phyloP scores from a whole-genome alignment of 2,797 vertebrate species.

The Lepus townsendii region DNA sequence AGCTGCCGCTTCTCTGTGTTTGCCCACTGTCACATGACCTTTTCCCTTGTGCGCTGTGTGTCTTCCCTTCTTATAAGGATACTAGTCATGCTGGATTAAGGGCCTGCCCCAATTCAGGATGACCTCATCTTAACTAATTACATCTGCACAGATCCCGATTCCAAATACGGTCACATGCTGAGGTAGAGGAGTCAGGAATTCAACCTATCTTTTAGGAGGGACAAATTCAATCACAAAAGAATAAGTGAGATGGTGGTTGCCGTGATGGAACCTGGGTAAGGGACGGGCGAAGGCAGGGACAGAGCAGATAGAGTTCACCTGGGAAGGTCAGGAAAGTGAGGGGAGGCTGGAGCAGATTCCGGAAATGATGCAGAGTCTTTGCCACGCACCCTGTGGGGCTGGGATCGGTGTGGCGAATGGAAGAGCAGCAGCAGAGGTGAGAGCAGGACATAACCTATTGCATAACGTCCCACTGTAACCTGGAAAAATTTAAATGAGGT shows the following conservation, averaged over 20 bases:
- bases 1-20: not conserved
- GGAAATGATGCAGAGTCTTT: not conserved
- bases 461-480: not conserved
- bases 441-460: not conserved
- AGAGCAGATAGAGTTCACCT: not conserved
- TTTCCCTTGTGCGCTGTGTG: not conserved
- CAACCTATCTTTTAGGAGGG: not conserved
- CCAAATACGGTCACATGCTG: slow-evolving; percentile 54
- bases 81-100: not conserved
- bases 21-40: not conserved
- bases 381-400: not conserved
- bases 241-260: not conserved
- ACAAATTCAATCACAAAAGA: not conserved
- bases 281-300: not conserved
- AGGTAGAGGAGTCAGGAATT: slow-evolving; percentile 14
- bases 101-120: not conserved
- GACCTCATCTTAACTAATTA: slow-evolving; percentile 56
- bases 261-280: not conserved
- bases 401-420: not conserved
- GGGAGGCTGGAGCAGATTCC: not conserved
- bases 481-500: slow-evolving; percentile 14
- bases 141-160: slow-evolving; percentile 24
- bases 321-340: not conserved
- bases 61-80: slow-evolving; percentile 33
- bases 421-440: not conserved